A percentile compares a stretch with the other conserved stretches of the same genome.
These are phyloP conservation scores for Cromileptes altivelis DNA, from an alignment of 2,113 vertebrate genomes.

Conservation along the genomic window DNA sequence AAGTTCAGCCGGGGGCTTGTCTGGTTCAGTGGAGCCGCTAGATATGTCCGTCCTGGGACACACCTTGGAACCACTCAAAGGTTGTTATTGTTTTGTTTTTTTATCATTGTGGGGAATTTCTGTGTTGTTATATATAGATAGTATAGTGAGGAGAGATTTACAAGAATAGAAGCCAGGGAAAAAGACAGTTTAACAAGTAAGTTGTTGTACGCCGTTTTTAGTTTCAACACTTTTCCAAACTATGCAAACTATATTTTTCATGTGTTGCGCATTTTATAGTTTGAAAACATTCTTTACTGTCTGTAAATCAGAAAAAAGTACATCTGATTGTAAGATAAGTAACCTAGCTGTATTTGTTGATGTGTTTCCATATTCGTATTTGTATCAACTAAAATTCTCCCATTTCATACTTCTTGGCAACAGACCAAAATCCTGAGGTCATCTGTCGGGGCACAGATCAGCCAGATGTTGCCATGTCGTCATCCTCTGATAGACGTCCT, in stretches of 20 bases:
- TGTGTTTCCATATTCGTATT: not conserved
- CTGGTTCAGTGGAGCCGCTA: conserved; percentile 50
- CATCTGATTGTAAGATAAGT: not conserved
- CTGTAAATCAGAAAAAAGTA: not conserved
- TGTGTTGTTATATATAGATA: not conserved
- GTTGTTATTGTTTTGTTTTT: conserved; percentile 47
- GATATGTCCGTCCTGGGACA: conserved; percentile 56
- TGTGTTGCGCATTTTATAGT: not conserved
- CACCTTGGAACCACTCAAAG: conserved; percentile 68
- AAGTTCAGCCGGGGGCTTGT: conserved; percentile 66
- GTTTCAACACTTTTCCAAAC: not conserved
- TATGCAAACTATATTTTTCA: not conserved
- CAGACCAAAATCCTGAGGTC: conserved; percentile 49
- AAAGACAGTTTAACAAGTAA: not conserved
- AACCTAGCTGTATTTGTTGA: not conserved
- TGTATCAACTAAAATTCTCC: not conserved
- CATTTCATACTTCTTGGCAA: conserved; percentile 46
- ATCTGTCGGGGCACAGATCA: conserved; percentile 31
- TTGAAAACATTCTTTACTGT: not conserved
- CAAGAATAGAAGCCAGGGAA: not conserved
- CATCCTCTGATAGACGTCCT: conserved; percentile 55
- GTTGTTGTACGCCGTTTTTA: not conserved
- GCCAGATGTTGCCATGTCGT: not conserved
- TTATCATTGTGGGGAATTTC: not conserved
- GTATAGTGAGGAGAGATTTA: not conserved